A percentile compares a stretch with the other conserved stretches of the same genome.
Evolutionary conservation across 2,888 invertebrate genomes (phyloP).

Genomic region (Diadegma fenestrale): DNA sequence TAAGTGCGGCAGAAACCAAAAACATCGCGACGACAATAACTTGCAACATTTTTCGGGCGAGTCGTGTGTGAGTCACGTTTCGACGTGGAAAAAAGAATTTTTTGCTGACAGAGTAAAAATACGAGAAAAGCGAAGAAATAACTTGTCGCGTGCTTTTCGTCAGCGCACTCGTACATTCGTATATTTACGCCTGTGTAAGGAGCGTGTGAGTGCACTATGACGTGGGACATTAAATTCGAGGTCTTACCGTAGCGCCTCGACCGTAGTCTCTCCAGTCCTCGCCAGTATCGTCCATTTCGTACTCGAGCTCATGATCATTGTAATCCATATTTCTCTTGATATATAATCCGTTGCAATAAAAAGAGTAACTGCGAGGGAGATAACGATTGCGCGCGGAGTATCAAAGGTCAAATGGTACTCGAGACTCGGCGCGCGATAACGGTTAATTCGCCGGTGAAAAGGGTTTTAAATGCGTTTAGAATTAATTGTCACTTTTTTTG

Average conservation of each 20-base stretch:
- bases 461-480: neutral
- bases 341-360: conserved; percentile 17
- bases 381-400: neutral
- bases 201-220: conserved; percentile 4
- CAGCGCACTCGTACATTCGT: neutral
- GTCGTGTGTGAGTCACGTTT: conserved; percentile 49
- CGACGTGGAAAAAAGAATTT: conserved; percentile 13
- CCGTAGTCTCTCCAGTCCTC: conserved; percentile 79
- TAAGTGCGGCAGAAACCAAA: conserved; percentile 30
- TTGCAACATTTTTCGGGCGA: neutral
- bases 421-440: conserved; percentile 36
- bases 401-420: conserved; percentile 26
- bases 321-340: conserved; percentile 69
- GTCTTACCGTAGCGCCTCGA: conserved; percentile 78
- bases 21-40: conserved; percentile 1
- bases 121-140: conserved; percentile 66
- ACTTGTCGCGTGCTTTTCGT: conserved; percentile 60
- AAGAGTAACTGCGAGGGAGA: conserved; percentile 11
- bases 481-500: conserved; percentile 8
- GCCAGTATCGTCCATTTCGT: conserved; percentile 79
- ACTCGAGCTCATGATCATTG: conserved; percentile 75
- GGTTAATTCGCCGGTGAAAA: neutral
- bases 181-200: conserved; percentile 27
- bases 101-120: conserved; percentile 19
- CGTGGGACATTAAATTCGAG: conserved; percentile 40